Base-by-base conservation (phyloP, 2,888 invertebrate genomes). In the Lomographa bimaculata region DNA sequence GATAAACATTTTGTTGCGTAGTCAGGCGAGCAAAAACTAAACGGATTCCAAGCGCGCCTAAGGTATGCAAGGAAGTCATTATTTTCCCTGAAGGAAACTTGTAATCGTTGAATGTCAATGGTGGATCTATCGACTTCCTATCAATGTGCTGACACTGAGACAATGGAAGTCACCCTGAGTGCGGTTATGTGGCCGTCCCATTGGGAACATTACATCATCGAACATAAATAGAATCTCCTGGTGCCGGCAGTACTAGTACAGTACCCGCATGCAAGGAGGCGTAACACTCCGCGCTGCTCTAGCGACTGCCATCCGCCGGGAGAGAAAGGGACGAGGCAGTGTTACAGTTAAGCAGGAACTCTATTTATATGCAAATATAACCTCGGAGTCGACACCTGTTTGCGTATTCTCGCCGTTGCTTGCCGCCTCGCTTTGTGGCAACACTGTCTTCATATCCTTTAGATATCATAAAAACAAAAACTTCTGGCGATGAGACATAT, bases 331-430 rank as follows among this genome's bases (percentile, higher is more conserved):
- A 87, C 79, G 70, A 71, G 71, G 54, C 65, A 70, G 74, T 80
- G 86, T 78, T 89, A 89, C 87, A 87, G 89, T 89, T 89, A 87
- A 86, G 86, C 86, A 86, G 87, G 87, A 86, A 87, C 87, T 89
- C 89, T 87, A 89, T 89, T 87, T 89, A 89, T 87, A 89, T 89
- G 89, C 89, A 87, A 89, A 89, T 87, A 87, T 82, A 86, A 78
- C 86, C 83, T 85, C 86, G 78, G 71, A 83, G 82, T 76, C 87
- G 82, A 87, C 89, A 89, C 89, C 87, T 89, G 89, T 89, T 89
- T 89, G 87, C 85, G 87, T 87, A 89, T 89, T 89, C 87, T 83
- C 78, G 62, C 64, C 83, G 71, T 70, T 78, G 71, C 73, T 79
- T 75, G 70, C 68, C 66, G 71, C 72, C 68, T 71, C 76, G 80